Conservation (phyloP, 2,797 vertebrate species). For the Harpagifer antarcticus region DNA sequence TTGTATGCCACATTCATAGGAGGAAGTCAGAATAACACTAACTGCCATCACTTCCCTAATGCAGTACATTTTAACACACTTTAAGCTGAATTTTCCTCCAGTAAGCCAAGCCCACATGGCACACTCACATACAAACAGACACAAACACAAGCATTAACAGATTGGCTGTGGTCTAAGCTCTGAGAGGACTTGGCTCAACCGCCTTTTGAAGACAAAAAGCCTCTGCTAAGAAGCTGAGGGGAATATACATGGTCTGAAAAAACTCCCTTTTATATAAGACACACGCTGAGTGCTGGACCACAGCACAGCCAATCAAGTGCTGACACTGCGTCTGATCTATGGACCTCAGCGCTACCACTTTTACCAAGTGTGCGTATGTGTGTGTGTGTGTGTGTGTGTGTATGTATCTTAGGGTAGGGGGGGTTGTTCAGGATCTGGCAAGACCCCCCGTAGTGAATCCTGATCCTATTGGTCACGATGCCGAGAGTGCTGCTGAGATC, state of each 20-base stretch:
- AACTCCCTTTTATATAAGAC: slow-evolving; percentile 58
- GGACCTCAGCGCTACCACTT: slow-evolving; percentile 45
- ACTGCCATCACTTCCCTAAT: slow-evolving; percentile 26
- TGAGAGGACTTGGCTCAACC: slow-evolving; percentile 74
- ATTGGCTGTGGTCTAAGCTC: slow-evolving; percentile 79
- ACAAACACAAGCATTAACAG: slow-evolving; percentile 74
- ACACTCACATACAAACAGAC: slow-evolving; percentile 63
- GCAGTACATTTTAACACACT: slow-evolving; percentile 61
- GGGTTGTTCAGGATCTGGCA: slow-evolving; percentile 68
- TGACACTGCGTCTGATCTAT: slow-evolving; percentile 65
- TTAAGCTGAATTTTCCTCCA: slow-evolving; percentile 49
- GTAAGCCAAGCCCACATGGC: slow-evolving; percentile 54
- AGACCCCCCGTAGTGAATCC: slow-evolving; percentile 71
- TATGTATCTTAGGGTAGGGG: slow-evolving; percentile 46
- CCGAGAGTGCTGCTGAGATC: slow-evolving; percentile 75
- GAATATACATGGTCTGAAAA: slow-evolving; percentile 75
- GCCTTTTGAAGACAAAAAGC: slow-evolving; percentile 80
- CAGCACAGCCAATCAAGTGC: slow-evolving; percentile 69
- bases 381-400: slow-evolving; percentile 1
- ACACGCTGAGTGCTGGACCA: slow-evolving; percentile 65
- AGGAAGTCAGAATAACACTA: slow-evolving; percentile 35
- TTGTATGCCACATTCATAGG: slow-evolving; percentile 50
- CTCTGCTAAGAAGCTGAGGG: slow-evolving; percentile 76
- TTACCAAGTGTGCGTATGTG: slow-evolving; percentile 34
- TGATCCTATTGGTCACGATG: slow-evolving; percentile 81